Percentiles rank a stretch among this genome's conserved stretches.
These are phyloP conservation scores for Danio choprae DNA, from an alignment of 2,797 vertebrate genomes.

Conservation along the genomic window DNA sequence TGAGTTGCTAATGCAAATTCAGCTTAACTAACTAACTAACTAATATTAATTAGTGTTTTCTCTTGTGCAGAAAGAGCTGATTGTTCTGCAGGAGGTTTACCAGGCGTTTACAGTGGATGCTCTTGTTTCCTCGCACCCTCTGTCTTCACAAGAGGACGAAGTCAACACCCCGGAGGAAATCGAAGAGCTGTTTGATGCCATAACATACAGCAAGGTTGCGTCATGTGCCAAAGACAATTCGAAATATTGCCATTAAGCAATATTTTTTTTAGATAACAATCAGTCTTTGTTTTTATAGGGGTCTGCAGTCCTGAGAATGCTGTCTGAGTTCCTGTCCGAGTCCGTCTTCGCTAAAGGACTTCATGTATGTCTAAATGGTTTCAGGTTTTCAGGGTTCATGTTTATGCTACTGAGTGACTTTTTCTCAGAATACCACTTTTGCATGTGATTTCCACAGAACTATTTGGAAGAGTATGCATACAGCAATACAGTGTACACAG, in stretches of 20 bases:
- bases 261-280: not conserved
- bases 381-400: too few relatives aligned
- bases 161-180: constrained; percentile 56
- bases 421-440: not conserved
- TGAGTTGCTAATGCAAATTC: too few relatives aligned
- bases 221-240: not conserved
- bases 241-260: not conserved
- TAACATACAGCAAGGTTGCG: constrained; percentile 67
- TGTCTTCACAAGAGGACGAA: constrained; percentile 54
- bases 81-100: constrained; percentile 72
- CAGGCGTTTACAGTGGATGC: constrained; percentile 68
- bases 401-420: too few relatives aligned
- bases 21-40: too few relatives aligned
- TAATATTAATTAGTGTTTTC: not conserved
- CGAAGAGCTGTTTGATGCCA: constrained; percentile 59
- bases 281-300: constrained; percentile 69
- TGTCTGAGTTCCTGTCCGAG: constrained; percentile 87
- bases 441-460: constrained; percentile 74
- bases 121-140: constrained; percentile 60
- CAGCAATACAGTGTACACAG: constrained; percentile 78
- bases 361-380: constrained; percentile 14
- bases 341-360: constrained; percentile 80
- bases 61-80: constrained; percentile 71
- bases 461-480: constrained; percentile 85
- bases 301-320: constrained; percentile 87